phyloP scores from a whole-genome alignment of 2,888 invertebrate species.

The Lysandra coridon region DNA sequence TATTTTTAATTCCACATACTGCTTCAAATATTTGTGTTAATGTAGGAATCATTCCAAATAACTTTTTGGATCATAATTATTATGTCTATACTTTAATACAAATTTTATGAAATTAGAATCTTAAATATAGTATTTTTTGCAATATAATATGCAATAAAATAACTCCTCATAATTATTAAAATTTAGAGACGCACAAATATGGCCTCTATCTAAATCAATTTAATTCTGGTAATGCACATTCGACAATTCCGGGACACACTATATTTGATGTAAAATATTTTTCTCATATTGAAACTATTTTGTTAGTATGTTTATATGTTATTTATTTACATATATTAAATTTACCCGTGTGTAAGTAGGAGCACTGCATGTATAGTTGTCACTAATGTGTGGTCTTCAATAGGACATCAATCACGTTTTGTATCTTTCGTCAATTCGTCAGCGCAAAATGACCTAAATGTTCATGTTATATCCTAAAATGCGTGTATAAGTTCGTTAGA shows the following conservation, averaged over 20 bases:
- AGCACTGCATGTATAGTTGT: conserved; percentile 49
- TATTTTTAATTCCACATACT: neutral
- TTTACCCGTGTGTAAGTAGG: conserved; percentile 32
- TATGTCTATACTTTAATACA: neutral
- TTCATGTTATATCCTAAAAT: neutral
- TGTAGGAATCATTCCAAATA: neutral
- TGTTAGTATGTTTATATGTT: conserved; percentile 34
- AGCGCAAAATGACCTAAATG: neutral
- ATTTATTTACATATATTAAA: conserved; percentile 14
- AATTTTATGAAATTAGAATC: neutral
- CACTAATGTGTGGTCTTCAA: conserved; percentile 62
- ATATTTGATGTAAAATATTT: conserved; percentile 26
- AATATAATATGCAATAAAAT: neutral
- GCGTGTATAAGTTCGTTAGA: neutral
- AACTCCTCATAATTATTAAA: neutral
- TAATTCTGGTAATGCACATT: conserved; percentile 28
- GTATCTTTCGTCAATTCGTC: neutral
- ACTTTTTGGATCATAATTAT: neutral
- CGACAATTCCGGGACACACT: conserved; percentile 31
- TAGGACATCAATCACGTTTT: conserved; percentile 34
- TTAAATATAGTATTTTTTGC: neutral
- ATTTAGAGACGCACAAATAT: conserved; percentile 25
- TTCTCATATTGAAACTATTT: conserved; percentile 30
- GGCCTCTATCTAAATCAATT: neutral
- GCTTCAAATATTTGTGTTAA: neutral